Percentiles rank a stretch among this genome's conserved stretches.
These are phyloP conservation scores for Coptotermes formosanus DNA, from an alignment of 1,140 invertebrate species.

Conservation along the genomic window DNA sequence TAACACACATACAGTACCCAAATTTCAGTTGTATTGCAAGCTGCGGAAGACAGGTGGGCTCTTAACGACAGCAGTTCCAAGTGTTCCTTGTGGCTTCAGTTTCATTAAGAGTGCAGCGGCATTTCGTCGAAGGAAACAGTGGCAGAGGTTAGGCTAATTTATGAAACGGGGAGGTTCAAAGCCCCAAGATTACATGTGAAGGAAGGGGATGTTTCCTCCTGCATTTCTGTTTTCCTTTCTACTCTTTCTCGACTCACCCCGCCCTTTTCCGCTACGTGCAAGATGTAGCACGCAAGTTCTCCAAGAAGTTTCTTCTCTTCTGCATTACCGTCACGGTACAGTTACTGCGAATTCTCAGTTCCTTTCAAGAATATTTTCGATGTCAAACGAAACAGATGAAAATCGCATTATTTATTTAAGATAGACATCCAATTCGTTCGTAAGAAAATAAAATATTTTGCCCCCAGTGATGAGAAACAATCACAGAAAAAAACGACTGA, in stretches of 20 bases:
- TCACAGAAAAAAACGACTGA: neutral
- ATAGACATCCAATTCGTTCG: neutral
- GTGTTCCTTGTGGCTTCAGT: neutral
- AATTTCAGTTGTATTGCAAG: neutral
- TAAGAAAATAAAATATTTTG: neutral
- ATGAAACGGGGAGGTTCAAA: constrained; percentile 6
- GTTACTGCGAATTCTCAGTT: neutral
- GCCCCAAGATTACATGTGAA: neutral
- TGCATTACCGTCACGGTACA: neutral
- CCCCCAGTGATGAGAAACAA: neutral
- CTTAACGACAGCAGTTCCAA: neutral
- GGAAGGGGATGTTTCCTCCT: constrained; percentile 6
- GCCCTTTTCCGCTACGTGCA: neutral
- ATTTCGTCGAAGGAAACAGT: neutral
- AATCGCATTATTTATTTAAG: neutral
- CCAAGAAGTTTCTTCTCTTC: neutral
- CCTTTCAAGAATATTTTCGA: neutral
- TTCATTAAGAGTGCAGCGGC: neutral
- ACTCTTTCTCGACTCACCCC: neutral
- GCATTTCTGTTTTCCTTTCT: neutral
- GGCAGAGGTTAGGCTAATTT: neutral
- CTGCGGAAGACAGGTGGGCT: neutral
- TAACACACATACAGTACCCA: neutral
- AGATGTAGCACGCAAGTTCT: neutral
- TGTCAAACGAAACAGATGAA: neutral